Evolutionary conservation across 2,113 vertebrate genomes (phyloP).

Genomic region (Hiodon tergisus): DNA sequence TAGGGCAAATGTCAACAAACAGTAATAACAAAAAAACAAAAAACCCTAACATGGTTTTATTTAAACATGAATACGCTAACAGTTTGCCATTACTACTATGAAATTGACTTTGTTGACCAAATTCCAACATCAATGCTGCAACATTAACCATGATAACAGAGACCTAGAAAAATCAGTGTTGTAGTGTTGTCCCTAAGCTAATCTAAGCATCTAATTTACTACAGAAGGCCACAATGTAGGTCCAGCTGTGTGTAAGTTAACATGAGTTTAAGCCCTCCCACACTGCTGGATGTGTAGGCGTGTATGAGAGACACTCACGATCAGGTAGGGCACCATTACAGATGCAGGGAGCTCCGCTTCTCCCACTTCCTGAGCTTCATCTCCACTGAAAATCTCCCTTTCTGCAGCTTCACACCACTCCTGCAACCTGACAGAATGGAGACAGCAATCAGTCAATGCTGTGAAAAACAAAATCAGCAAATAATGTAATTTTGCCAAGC

Average conservation of each 20-base stretch:
- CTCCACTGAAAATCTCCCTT: constrained; percentile 34
- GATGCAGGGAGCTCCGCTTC: constrained; percentile 32
- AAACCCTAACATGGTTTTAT: too few species aligned
- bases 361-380: constrained; percentile 39
- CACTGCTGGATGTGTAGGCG: neutral
- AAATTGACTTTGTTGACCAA: too few species aligned
- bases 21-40: too few species aligned
- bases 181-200: neutral
- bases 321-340: constrained; percentile 46
- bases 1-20: too few species aligned
- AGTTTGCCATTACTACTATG: too few species aligned
- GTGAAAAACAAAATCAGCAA: too few species aligned
- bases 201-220: neutral
- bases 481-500: too few species aligned
- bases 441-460: neutral
- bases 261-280: neutral
- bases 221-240: neutral
- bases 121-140: too few species aligned
- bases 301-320: constrained; percentile 33
- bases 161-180: too few species aligned
- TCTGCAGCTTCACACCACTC: constrained; percentile 45
- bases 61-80: too few species aligned
- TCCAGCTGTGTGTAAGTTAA: neutral
- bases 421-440: constrained; percentile 41
- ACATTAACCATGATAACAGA: too few species aligned